Evolutionary conservation across 1,140 invertebrate genomes (phyloP).

Genomic region (Aporrectodea caliginosa): DNA sequence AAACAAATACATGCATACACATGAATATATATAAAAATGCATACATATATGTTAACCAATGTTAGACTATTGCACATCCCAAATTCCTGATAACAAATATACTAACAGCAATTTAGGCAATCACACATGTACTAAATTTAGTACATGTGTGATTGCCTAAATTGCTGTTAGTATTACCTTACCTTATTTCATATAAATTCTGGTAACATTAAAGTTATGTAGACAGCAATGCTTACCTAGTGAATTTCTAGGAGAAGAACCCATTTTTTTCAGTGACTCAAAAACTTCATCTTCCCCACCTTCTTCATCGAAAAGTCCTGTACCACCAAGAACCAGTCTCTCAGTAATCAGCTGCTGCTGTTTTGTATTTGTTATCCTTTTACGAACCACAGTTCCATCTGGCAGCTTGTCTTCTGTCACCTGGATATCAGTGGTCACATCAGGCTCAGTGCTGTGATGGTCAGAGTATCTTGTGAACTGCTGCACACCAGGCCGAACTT

Average conservation of each 20-base stretch:
- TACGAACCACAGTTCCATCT: constrained; percentile 46
- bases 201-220: too few relatives aligned
- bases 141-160: too few relatives aligned
- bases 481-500: constrained; percentile 6
- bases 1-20: too few relatives aligned
- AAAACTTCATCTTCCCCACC: constrained; percentile 16
- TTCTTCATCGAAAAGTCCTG: constrained; percentile 12
- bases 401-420: constrained; percentile 43
- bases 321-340: constrained; percentile 10
- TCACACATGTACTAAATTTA: too few relatives aligned
- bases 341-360: constrained; percentile 20
- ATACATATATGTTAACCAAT: too few relatives aligned
- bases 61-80: too few relatives aligned
- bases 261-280: constrained; percentile 7
- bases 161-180: too few relatives aligned
- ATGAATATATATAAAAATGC: too few relatives aligned
- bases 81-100: too few relatives aligned
- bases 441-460: constrained; percentile 35
- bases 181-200: too few relatives aligned
- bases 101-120: too few relatives aligned
- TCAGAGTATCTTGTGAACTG: constrained; percentile 20
- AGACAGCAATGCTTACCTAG: too few relatives aligned
- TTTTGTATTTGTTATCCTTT: constrained; percentile 32
- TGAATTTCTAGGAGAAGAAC: neutral
- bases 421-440: constrained; percentile 43